Evolutionary conservation across 1,140 invertebrate species (phyloP).

Genomic region (Anagrus nilaparvatae): DNA sequence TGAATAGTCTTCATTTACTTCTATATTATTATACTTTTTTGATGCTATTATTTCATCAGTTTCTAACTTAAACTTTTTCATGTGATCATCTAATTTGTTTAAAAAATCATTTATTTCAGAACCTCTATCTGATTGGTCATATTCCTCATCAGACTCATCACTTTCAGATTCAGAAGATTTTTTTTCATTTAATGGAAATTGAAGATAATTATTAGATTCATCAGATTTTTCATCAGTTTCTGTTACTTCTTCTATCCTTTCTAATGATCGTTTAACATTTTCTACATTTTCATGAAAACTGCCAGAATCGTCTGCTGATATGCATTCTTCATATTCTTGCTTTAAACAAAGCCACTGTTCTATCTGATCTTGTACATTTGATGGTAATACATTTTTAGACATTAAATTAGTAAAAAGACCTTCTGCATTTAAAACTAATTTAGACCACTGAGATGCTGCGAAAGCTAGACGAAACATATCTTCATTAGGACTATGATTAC

Average conservation of each 20-base stretch:
- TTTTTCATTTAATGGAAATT: constrained; percentile 27
- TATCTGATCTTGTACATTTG: constrained; percentile 64
- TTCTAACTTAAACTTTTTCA: constrained; percentile 58
- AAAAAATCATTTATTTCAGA: constrained; percentile 55
- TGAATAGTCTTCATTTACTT: constrained; percentile 19
- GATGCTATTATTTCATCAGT: constrained; percentile 53
- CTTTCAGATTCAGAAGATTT: constrained; percentile 28
- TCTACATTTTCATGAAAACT: constrained; percentile 38
- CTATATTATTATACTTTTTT: constrained; percentile 29
- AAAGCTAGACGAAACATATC: constrained; percentile 65
- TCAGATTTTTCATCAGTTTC: constrained; percentile 41
- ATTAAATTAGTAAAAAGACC: constrained; percentile 64
- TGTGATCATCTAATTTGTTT: constrained; percentile 58
- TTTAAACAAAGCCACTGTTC: constrained; percentile 75
- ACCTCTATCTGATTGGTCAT: constrained; percentile 53
- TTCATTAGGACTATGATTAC: constrained; percentile 33
- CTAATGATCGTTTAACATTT: constrained; percentile 47
- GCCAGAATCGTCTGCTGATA: constrained; percentile 48
- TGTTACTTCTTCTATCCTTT: constrained; percentile 54
- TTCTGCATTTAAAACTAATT: constrained; percentile 72
- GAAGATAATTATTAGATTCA: constrained; percentile 29
- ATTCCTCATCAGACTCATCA: constrained; percentile 42
- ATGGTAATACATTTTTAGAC: constrained; percentile 48
- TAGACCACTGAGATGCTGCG: constrained; percentile 70
- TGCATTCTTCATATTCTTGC: constrained; percentile 74